Base-by-base conservation (phyloP, 2,113 vertebrate genomes). In the Cyprinodon brontotheroides region DNA sequence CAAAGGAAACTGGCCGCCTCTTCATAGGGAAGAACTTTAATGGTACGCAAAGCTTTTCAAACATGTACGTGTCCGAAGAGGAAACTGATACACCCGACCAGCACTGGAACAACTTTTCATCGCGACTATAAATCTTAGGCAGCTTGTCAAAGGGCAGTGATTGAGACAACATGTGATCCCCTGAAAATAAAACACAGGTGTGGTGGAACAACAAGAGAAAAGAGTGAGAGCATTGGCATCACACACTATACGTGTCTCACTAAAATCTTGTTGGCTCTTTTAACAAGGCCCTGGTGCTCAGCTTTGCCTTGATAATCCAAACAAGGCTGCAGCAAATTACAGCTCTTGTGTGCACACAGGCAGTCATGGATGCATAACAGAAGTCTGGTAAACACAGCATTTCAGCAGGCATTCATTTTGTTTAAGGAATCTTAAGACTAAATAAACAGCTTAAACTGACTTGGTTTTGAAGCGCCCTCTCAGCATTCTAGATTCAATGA, bases 101-200 rank as follows among this genome's bases (percentile, higher is more conserved):
- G 82, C 70, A 50, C 76, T 68, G 81, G 87, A 83, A 80, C 82
- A 74, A 75, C 78, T 81, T 87, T 83, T 89, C 84, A 83, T 90
- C 83, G 50, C 85, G 75, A 62, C 86, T 72, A 86, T 93, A 94
- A 94, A 94, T 93, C 92, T 91, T 86, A 86, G 36, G 37, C 88
- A 84, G 86, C 89, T 87, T 92, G 89, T 93, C 90, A 92, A 81
- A 59, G 70, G 89, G 88, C 82, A 79, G 72, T 59, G 66, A 84
- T 72, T 88, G 77, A 74, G 81, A 92, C 89, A 88, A 70, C 82
- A 87, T 90, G 87, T 59, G 90, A 91, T 86, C 87, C 79, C 77
- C 71, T 77, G 78, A 74, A 94, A 93, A 94, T 93, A 84, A 89
- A 67, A 88, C 78, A 78, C 90, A 93, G 90, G 93, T 94, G 93